phyloP scores from a whole-genome alignment of 2,113 vertebrate genomes.

The Hymenochirus boettgeri region DNA sequence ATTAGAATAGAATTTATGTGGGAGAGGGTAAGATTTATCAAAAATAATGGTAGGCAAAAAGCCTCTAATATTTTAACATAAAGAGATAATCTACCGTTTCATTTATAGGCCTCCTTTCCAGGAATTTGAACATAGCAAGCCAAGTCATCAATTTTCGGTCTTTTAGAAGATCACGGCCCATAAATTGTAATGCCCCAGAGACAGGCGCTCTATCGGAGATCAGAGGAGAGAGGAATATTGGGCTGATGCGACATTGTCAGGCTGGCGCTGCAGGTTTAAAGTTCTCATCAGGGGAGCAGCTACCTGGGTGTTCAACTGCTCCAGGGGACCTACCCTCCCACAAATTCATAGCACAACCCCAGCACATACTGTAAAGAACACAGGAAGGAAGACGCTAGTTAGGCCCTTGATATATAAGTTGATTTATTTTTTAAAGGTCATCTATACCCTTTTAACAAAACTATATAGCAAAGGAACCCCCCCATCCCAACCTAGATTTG shows the following conservation, averaged over 20 bases:
- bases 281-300: no score
- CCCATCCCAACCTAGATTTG: no score
- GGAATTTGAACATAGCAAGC: constrained; percentile 29
- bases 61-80: constrained; percentile 35
- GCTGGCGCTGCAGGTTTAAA: no score
- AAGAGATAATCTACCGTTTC: constrained; percentile 32
- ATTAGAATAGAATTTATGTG: constrained; percentile 35
- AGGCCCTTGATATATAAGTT: no score
- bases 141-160: constrained; percentile 35
- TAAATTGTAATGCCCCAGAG: constrained; percentile 39
- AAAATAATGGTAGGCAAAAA: constrained; percentile 39
- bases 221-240: constrained; percentile 1
- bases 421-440: no score
- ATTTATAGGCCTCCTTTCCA: constrained; percentile 32
- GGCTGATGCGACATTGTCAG: neutral
- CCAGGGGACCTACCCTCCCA: no score
- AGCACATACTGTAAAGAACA: no score
- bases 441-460: no score
- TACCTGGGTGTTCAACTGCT: no score
- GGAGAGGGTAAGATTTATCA: constrained; percentile 41
- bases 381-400: no score
- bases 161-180: constrained; percentile 14
- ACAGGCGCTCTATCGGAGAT: neutral
- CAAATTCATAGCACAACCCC: no score
- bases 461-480: no score